Evolutionary conservation across 2,113 vertebrate genomes (phyloP), one percentile per base, ranked within the genome.

Genomic region (Callocephalon fimbriatum): DNA sequence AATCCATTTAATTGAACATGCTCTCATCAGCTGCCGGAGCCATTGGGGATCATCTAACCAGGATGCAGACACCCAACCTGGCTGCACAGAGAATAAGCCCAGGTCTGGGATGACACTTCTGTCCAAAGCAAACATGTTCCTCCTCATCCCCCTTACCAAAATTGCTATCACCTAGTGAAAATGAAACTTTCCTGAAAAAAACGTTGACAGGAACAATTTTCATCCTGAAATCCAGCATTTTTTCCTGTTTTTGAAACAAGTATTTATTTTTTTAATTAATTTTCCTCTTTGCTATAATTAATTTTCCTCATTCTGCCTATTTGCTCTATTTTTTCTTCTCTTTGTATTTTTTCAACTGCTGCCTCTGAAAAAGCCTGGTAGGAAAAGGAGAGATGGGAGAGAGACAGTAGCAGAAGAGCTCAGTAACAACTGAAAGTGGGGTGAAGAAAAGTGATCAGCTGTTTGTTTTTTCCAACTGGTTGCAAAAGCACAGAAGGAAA

Each of bases 1-100:
- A 94, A 87, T 89, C 35, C 7, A 0, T 67, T 62, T 10, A 9
- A 75, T 4, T 6, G 21, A 78, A 48, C 1, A 0, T 4, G 47
- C 18, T 91, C 51, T 75, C 53, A 5, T 73, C 58, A 40, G 76
- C 80, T 74, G 29, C 47, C 80, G 59, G 48, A 35, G 23, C 50
- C 61, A 13, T 19, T 25, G 23, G 44, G 72, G 67, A 62, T 76
- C 74, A 44, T 27, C 23, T 18, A 2, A n/a, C 0, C 22, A 17
- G 82, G 66, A 17, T 85, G 27, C 32, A 50, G 44, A 21, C 31
- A 44, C 71, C 32, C 71, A 72, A 0, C 42, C 63, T 66, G 73
- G 50, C 77, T 85, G 56, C 61, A 31, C 13, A 35, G 50, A 54
- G 84, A 37, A 16, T 32, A 27, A 27, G 1, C 25, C 47, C 14